phyloP scores from a whole-genome alignment of 2,888 invertebrate species.

The Ferrisia virgata region DNA sequence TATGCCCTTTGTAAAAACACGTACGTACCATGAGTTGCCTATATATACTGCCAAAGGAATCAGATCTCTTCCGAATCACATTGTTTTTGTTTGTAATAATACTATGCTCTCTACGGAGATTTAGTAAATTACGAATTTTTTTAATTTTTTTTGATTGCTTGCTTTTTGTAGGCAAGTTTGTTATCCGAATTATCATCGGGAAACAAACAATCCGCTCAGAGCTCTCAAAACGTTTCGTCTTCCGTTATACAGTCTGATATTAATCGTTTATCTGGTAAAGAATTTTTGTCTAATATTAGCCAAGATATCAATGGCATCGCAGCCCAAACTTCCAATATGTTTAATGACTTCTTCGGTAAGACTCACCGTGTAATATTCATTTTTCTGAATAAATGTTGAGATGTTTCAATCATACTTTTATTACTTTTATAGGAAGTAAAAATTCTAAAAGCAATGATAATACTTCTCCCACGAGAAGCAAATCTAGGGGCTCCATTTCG shows the following conservation, averaged over 20 bases:
- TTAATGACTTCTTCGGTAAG: constrained; percentile 87
- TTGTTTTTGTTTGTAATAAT: neutral
- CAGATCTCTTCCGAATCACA: neutral
- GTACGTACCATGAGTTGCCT: neutral
- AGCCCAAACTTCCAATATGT: constrained; percentile 88
- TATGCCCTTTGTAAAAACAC: too few species aligned
- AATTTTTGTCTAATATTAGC: constrained; percentile 87
- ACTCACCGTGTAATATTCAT: constrained; percentile 33
- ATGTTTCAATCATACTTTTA: neutral
- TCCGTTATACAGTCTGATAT: constrained; percentile 34
- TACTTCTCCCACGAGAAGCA: neutral
- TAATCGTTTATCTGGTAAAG: constrained; percentile 54
- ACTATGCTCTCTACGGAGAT: too few species aligned
- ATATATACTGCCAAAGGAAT: neutral
- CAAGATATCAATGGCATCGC: constrained; percentile 90
- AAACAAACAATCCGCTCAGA: neutral
- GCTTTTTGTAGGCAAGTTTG: neutral
- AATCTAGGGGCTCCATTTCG: neutral
- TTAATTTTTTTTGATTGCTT: neutral
- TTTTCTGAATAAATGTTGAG: neutral
- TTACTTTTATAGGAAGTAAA: constrained; percentile 13
- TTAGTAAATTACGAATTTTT: too few species aligned
- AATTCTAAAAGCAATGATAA: constrained; percentile 7
- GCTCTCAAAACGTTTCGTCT: constrained; percentile 25
- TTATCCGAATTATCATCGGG: constrained; percentile 38